Conservation (phyloP, 1,140 invertebrate species). For the Dysdera silvatica region DNA sequence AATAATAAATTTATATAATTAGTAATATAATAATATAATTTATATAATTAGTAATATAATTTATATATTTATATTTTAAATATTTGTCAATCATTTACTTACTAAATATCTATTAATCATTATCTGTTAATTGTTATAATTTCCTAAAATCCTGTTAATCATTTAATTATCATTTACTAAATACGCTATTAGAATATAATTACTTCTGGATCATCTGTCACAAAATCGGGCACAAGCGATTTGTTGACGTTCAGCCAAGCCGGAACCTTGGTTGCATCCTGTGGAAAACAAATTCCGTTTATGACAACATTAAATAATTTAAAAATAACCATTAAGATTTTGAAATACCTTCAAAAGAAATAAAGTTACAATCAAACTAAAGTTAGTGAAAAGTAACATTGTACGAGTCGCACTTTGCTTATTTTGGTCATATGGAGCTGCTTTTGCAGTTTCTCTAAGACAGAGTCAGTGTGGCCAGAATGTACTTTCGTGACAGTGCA, state of each 20-base stretch:
- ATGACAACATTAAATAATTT: background rate
- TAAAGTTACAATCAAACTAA: conserved; percentile 21
- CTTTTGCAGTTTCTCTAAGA: conserved; percentile 64
- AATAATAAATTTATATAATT: too few relatives aligned
- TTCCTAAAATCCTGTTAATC: too few relatives aligned
- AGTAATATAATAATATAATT: too few relatives aligned
- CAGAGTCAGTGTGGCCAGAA: conserved; percentile 76
- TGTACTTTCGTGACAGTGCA: conserved; percentile 53
- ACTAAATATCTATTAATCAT: too few relatives aligned
- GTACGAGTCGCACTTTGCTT: conserved; percentile 47
- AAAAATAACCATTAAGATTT: background rate
- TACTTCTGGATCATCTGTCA: conserved; percentile 69
- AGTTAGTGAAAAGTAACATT: conserved; percentile 16
- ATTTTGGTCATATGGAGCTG: conserved; percentile 75
- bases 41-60: too few relatives aligned
- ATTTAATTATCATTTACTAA: too few relatives aligned
- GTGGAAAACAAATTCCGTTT: background rate
- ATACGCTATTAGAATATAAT: conserved; percentile 4
- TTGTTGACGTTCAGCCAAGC: conserved; percentile 74
- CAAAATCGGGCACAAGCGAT: conserved; percentile 77
- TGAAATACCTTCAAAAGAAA: background rate
- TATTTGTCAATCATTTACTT: too few relatives aligned
- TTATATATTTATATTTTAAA: too few relatives aligned
- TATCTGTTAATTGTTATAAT: too few relatives aligned
- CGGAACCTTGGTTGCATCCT: conserved; percentile 59